Evolutionary conservation across 2,888 invertebrate species (phyloP).

Genomic region (Heliconius aoede): DNA sequence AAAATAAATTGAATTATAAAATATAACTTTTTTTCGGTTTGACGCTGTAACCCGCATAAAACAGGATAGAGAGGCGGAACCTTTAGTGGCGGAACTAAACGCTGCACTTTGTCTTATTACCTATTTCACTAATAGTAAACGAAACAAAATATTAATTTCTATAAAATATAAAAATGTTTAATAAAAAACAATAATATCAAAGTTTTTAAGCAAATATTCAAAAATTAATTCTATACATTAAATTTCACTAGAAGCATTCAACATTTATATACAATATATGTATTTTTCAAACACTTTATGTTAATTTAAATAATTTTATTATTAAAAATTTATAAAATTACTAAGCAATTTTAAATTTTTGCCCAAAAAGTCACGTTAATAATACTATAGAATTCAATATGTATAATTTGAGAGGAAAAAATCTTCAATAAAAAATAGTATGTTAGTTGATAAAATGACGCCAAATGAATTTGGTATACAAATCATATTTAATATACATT

Average conservation of each 20-base stretch:
- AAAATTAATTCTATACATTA: neutral
- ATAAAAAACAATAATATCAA: neutral
- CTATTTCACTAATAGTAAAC: neutral
- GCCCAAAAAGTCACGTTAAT: neutral
- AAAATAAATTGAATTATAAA: neutral
- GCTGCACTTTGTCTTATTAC: neutral
- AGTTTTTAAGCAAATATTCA: neutral
- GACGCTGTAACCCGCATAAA: neutral
- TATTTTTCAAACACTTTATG: neutral
- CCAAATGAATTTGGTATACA: no score
- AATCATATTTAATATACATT: no score
- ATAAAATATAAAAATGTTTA: neutral
- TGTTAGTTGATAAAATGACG: neutral
- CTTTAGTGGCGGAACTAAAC: neutral
- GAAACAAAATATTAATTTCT: neutral
- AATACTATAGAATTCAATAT: neutral
- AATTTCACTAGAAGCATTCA: constrained; percentile 16
- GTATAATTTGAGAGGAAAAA: no score
- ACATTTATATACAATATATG: constrained; percentile 3
- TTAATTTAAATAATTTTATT: neutral
- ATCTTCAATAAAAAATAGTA: neutral
- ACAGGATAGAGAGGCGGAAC: neutral
- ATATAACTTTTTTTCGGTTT: neutral
- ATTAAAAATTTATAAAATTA: neutral
- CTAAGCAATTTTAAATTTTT: neutral